Base-by-base conservation (phyloP, 2,113 vertebrate species). In the Tragelaphus strepsiceros region DNA sequence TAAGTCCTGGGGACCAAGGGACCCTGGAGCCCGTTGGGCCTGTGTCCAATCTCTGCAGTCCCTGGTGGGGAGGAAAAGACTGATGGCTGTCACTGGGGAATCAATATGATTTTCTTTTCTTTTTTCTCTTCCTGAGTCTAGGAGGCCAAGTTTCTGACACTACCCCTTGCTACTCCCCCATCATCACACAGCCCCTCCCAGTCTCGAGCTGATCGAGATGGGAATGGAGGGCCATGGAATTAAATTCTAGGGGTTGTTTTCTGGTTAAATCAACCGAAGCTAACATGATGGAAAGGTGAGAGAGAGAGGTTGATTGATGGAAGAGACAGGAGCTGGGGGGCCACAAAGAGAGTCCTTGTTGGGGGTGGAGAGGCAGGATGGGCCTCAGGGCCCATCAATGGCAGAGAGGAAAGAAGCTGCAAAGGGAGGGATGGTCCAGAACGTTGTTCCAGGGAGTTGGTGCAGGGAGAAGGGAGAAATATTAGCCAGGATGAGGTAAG, bases 171-270 rank as follows among this genome's bases (percentile, higher is more conserved):
- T 82, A n/a, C 28, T 15, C 43, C 17, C 24, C 13, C 7, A 11
- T 91, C 74, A 35, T 71, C 59, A 84, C 62, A 84, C 90, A 19
- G 77, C 92, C 95, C 93, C 97, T 91, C 81, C 59, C 15, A 35
- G 24, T 62, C 86, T 54, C 1, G 32, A n/a, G 86, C 84, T 92
- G 97, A 95, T 91, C 2, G 58, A 97, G 92, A 97, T 93, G 86
- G 93, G 96, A 95, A 97, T 58, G 54, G 96, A 98, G 96, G 94
- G n/a, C 88, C 93, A 53, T 6, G 94, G 98, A 97, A 98, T 97
- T 97, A 95, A 96, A 98, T 94, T 95, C 95, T 96, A 67, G 94
- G 98, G 78, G 94, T 97, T 97, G 97, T 98, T 98, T 98, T 98
- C 97, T 90, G 87, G 97, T 98, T 97, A 98, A 98, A 98, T 97